phyloP scores from a whole-genome alignment of 1,140 invertebrate genomes.

The Lasaia peninsularis region DNA sequence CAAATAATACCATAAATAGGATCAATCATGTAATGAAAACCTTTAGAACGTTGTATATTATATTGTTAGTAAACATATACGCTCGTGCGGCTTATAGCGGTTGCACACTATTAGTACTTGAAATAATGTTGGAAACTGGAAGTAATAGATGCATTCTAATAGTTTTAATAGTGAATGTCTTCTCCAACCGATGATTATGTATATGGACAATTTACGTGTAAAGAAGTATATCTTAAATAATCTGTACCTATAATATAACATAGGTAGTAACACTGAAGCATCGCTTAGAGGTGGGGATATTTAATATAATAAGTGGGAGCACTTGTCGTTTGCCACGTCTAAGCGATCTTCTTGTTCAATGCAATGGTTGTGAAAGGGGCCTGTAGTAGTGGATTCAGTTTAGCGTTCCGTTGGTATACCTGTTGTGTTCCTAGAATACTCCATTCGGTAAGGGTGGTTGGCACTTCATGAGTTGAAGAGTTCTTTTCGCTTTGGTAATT shows the following conservation, averaged over 20 bases:
- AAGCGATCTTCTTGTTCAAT: constrained; percentile 18
- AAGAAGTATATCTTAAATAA: constrained; percentile 1
- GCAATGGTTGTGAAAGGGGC: constrained; percentile 71
- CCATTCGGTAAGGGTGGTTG: constrained; percentile 17
- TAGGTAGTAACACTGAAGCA: neutral
- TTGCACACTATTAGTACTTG: too few relatives aligned
- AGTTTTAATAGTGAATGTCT: neutral
- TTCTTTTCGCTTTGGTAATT: too few relatives aligned
- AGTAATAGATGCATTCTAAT: too few relatives aligned
- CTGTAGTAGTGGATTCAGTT: constrained; percentile 54
- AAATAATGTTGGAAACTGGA: too few relatives aligned
- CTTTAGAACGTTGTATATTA: too few relatives aligned
- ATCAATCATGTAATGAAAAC: too few relatives aligned
- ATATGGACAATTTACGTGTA: neutral
- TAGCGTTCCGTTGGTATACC: constrained; percentile 52
- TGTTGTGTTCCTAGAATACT: constrained; percentile 63
- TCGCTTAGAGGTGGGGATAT: constrained; percentile 6
- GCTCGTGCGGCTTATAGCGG: too few relatives aligned
- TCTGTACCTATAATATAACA: neutral
- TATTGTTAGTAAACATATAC: too few relatives aligned
- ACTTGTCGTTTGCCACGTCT: neutral
- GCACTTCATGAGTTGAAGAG: too few relatives aligned
- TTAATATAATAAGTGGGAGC: neutral
- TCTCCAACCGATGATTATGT: neutral
- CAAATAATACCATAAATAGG: too few relatives aligned